Evolutionary conservation across 1,140 invertebrate species (phyloP).

Genomic region (Pomacea maculata): DNA sequence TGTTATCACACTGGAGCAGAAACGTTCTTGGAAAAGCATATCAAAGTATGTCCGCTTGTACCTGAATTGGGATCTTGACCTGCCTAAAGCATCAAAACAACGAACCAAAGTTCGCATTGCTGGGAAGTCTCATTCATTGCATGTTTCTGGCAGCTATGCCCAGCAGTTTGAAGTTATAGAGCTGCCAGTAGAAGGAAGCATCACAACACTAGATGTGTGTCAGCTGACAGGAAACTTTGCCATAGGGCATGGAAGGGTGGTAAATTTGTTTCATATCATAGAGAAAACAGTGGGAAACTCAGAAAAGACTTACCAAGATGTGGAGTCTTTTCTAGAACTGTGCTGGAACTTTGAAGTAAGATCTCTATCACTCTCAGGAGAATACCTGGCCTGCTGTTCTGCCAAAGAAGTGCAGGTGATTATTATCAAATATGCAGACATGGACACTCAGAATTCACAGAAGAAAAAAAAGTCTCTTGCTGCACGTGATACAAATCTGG

Average conservation of each 20-base stretch:
- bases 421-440: slow-evolving; percentile 12
- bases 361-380: slow-evolving; percentile 30
- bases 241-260: slow-evolving; percentile 27
- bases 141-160: slow-evolving; percentile 1
- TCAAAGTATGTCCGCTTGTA: slow-evolving; percentile 33
- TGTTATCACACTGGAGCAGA: slow-evolving; percentile 31
- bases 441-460: background rate
- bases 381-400: slow-evolving; percentile 36
- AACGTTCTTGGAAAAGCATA: slow-evolving; percentile 32
- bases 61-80: slow-evolving; percentile 32
- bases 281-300: slow-evolving; percentile 34
- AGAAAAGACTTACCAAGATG: slow-evolving; percentile 31
- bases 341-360: slow-evolving; percentile 35
- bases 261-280: slow-evolving; percentile 33
- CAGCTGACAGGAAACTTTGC: slow-evolving; percentile 37
- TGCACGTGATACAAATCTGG: too few species aligned
- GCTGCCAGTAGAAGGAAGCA: slow-evolving; percentile 32
- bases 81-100: slow-evolving; percentile 13
- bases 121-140: slow-evolving; percentile 30
- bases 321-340: slow-evolving; percentile 37
- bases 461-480: slow-evolving; percentile 3
- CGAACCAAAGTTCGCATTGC: slow-evolving; percentile 34
- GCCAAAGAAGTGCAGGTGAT: slow-evolving; percentile 33
- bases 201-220: slow-evolving; percentile 31
- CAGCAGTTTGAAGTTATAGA: slow-evolving; percentile 30